A percentile compares a stretch with the other conserved stretches of the same genome.
Conservation (phyloP, 2,113 vertebrate genomes). For the Mus musculus region DNA sequence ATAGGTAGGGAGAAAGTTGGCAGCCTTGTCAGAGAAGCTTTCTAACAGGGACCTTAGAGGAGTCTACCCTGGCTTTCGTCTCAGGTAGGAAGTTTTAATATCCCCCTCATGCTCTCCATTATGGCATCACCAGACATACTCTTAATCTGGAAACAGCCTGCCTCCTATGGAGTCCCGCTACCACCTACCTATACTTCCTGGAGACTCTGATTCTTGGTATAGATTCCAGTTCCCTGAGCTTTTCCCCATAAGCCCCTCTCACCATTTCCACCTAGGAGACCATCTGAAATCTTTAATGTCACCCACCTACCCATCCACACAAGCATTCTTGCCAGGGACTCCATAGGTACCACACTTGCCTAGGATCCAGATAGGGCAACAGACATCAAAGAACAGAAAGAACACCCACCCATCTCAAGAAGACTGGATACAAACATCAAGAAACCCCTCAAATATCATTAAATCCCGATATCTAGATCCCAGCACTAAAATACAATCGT, state of each 20-base stretch:
- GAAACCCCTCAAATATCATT: not conserved
- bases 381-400: not conserved
- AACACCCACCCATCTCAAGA: not conserved
- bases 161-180: not conserved
- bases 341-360: not conserved
- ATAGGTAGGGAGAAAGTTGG: no score
- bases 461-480: not conserved
- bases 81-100: not conserved
- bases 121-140: no score
- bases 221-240: not conserved
- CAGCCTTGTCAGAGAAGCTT: no score
- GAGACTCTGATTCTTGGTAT: not conserved
- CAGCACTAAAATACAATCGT: not conserved
- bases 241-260: not conserved
- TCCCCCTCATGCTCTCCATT: not conserved
- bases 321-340: not conserved
- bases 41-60: not conserved
- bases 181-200: not conserved
- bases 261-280: not conserved
- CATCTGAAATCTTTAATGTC: not conserved
- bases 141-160: not conserved
- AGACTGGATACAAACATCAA: not conserved
- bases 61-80: not conserved
- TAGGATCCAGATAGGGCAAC: not conserved
- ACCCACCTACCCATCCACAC: not conserved